These are phyloP conservation scores for Plotosus lineatus DNA, from an alignment of 2,113 vertebrate genomes.

Conservation along the genomic window DNA sequence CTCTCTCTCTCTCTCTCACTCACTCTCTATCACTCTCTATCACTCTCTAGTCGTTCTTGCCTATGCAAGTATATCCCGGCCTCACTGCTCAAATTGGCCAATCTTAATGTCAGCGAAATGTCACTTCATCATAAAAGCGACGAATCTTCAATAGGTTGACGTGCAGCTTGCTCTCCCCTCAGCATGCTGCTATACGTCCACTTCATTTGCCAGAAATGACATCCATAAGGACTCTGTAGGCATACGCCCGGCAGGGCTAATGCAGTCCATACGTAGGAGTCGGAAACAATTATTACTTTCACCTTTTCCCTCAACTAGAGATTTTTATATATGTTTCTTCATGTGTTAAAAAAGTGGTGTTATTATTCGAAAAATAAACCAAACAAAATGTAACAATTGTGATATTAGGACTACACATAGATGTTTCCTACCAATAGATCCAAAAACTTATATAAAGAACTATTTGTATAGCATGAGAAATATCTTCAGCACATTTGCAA, in stretches of 20 bases:
- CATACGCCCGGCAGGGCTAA: constrained; percentile 47
- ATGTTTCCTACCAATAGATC: constrained; percentile 17
- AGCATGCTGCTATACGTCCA: constrained; percentile 72
- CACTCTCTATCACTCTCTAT: background rate
- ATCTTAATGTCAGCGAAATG: constrained; percentile 82
- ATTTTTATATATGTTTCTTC: constrained; percentile 23
- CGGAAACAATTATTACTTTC: constrained; percentile 36
- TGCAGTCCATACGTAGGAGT: constrained; percentile 51
- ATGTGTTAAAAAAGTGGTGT: background rate
- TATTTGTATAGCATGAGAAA: constrained; percentile 27
- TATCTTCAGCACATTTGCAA: constrained; percentile 4
- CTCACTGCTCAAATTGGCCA: constrained; percentile 73
- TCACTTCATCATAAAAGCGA: constrained; percentile 78
- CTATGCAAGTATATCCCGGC: constrained; percentile 32
- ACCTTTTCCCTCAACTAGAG: constrained; percentile 26
- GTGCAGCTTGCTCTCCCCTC: constrained; percentile 66
- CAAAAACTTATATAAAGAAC: background rate
- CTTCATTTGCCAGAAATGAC: constrained; percentile 71
- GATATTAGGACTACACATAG: constrained; percentile 18
- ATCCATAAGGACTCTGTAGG: constrained; percentile 67
- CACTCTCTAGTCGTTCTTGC: background rate
- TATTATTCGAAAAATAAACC: constrained; percentile 17
- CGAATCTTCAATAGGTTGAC: constrained; percentile 63
- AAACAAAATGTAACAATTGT: background rate
- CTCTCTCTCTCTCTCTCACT: background rate